Evolutionary conservation across 2,113 vertebrate species (phyloP).

Genomic region (Psittacara wagleri): DNA sequence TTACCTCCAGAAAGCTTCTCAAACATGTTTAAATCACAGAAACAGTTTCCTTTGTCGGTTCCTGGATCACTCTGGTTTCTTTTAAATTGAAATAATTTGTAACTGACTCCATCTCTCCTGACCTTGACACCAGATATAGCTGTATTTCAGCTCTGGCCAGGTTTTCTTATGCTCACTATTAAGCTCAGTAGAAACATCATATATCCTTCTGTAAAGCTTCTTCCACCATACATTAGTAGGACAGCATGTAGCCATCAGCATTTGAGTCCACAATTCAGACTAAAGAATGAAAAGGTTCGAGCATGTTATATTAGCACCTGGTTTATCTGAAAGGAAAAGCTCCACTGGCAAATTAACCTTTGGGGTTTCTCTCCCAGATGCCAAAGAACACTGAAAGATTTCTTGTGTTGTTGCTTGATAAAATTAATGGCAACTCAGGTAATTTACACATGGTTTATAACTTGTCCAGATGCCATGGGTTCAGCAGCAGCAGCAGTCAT

Average conservation of each 20-base stretch:
- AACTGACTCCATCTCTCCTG: not conserved
- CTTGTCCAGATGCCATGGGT: not conserved
- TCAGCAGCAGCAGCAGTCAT: too few species aligned
- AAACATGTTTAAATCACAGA: not conserved
- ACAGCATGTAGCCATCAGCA: not conserved
- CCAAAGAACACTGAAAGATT: not conserved
- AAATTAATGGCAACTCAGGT: not conserved
- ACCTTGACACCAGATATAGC: not conserved
- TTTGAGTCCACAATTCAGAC: not conserved
- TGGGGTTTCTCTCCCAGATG: not conserved
- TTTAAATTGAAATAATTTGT: not conserved
- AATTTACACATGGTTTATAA: not conserved
- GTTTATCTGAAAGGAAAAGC: not conserved
- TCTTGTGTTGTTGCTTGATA: not conserved
- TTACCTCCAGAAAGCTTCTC: not conserved
- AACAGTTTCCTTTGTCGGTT: not conserved
- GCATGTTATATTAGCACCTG: not conserved
- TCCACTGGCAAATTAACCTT: not conserved
- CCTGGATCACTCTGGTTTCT: not conserved
- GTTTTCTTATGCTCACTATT: not conserved
- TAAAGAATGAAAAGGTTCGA: not conserved
- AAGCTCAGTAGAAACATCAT: not conserved
- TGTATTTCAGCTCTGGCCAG: not conserved
- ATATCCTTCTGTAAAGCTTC: not conserved
- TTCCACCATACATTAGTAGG: not conserved